Percentiles rank a stretch among this genome's conserved stretches.
Conservation (phyloP, 1,140 invertebrate species). For the Vanessa atalanta region DNA sequence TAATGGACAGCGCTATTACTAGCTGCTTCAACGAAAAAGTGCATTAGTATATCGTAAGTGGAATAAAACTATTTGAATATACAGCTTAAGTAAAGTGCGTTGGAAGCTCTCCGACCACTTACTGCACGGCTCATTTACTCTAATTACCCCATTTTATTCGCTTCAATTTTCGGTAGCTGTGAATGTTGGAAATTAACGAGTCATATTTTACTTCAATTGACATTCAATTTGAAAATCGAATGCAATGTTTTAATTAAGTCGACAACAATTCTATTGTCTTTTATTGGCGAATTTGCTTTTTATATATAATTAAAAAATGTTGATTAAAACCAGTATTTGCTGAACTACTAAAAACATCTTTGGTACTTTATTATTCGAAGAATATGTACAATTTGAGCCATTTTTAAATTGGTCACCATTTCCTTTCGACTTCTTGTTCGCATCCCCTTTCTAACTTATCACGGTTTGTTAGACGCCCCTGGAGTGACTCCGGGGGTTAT, state of each 20-base stretch:
- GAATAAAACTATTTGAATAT: slow-evolving; percentile 77
- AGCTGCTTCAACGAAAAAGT: slow-evolving; percentile 70
- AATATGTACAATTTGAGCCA: slow-evolving; percentile 31
- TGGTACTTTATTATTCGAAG: slow-evolving; percentile 2
- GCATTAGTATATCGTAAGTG: slow-evolving; percentile 73
- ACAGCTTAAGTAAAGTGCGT: slow-evolving; percentile 68
- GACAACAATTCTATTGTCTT: slow-evolving; percentile 43
- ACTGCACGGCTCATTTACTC: slow-evolving; percentile 66
- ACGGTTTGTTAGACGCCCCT: slow-evolving; percentile 69
- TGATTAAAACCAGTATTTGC: slow-evolving; percentile 24
- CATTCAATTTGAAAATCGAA: slow-evolving; percentile 37
- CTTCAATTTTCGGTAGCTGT: slow-evolving; percentile 47
- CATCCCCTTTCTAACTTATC: slow-evolving; percentile 61
- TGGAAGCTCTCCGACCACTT: slow-evolving; percentile 67
- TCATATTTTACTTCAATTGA: slow-evolving; percentile 36
- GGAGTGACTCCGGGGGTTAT: slow-evolving; percentile 52
- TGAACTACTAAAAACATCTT: slow-evolving; percentile 13
- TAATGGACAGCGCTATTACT: slow-evolving; percentile 73
- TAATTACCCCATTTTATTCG: slow-evolving; percentile 61
- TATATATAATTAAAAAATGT: slow-evolving; percentile 35
- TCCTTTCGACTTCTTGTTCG: slow-evolving; percentile 56
- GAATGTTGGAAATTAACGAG: slow-evolving; percentile 31
- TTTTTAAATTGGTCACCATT: slow-evolving; percentile 50
- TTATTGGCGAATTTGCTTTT: slow-evolving; percentile 41
- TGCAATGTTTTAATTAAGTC: slow-evolving; percentile 34